phyloP scores from a whole-genome alignment of 2,888 invertebrate genomes.

The Dichetophora obliterata region DNA sequence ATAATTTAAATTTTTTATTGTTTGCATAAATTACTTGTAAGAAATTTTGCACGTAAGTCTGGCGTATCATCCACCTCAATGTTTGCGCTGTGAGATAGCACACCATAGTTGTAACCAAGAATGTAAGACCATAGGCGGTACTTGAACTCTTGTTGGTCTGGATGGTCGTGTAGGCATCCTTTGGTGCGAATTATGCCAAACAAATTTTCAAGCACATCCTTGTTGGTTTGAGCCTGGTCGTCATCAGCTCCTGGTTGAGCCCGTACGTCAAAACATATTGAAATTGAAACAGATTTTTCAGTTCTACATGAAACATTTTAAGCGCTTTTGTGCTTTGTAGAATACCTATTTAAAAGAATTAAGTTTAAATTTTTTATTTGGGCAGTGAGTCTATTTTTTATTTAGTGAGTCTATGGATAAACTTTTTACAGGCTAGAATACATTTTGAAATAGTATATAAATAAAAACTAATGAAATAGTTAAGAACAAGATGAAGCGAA shows the following conservation, averaged over 20 bases:
- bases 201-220: constrained; percentile 41
- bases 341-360: constrained; percentile 28
- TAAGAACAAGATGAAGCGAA: no score
- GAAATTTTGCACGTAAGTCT: constrained; percentile 25
- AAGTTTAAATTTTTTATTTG: constrained; percentile 26
- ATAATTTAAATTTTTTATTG: no score
- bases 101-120: constrained; percentile 31
- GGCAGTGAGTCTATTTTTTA: background rate
- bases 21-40: constrained; percentile 22
- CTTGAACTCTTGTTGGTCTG: constrained; percentile 28
- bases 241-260: no score
- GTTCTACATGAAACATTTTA: constrained; percentile 14
- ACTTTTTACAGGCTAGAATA: no score
- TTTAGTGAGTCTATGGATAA: no score
- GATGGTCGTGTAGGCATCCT: constrained; percentile 31
- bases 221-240: no score
- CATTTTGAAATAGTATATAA: no score
- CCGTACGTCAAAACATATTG: constrained; percentile 19
- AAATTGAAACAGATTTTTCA: constrained; percentile 2
- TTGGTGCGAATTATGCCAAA: constrained; percentile 37
- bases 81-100: constrained; percentile 30
- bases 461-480: no score
- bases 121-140: constrained; percentile 15
- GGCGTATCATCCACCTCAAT: constrained; percentile 21
- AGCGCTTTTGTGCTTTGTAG: constrained; percentile 35